Conservation (phyloP, 2,113 vertebrate genomes). For the Oceanodroma tethys region DNA sequence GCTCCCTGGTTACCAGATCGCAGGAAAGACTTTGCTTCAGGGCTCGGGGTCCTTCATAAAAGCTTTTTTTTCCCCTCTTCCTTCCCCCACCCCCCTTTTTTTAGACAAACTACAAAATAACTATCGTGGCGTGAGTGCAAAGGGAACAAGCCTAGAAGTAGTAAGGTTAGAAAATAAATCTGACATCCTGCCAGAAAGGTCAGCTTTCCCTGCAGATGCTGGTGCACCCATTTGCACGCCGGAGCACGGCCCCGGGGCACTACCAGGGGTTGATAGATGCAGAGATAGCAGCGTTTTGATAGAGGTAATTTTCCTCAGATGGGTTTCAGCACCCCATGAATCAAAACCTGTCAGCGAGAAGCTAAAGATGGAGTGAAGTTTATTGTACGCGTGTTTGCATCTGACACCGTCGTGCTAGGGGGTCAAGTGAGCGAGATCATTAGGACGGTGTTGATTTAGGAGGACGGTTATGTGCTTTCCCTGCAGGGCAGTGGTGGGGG, state of each 20-base stretch:
- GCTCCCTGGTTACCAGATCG: neutral
- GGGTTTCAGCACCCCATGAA: constrained; percentile 86
- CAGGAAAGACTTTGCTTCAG: neutral
- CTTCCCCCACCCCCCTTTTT: neutral
- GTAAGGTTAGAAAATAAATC: constrained; percentile 30
- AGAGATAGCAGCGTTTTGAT: constrained; percentile 82
- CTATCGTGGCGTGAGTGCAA: neutral
- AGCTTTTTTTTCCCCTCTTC: neutral
- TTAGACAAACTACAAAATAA: neutral
- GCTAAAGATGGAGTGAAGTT: constrained; percentile 83
- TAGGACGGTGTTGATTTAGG: constrained; percentile 90
- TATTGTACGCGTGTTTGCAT: constrained; percentile 84
- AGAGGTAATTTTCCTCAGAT: constrained; percentile 86
- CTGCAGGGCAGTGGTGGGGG: constrained; percentile 23
- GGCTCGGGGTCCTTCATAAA: neutral
- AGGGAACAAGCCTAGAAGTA: neutral
- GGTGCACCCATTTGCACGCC: constrained; percentile 47
- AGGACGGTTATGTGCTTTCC: constrained; percentile 69
- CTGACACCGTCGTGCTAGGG: constrained; percentile 79
- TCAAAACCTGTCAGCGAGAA: constrained; percentile 88
- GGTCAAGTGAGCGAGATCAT: constrained; percentile 91
- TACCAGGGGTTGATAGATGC: constrained; percentile 80
- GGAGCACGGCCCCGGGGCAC: constrained; percentile 55
- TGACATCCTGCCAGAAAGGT: neutral
- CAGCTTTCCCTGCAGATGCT: constrained; percentile 33